Evolutionary conservation across 2,113 vertebrate genomes (phyloP), one percentile per base, ranked within the genome.

Genomic region (Sylvia atricapilla): DNA sequence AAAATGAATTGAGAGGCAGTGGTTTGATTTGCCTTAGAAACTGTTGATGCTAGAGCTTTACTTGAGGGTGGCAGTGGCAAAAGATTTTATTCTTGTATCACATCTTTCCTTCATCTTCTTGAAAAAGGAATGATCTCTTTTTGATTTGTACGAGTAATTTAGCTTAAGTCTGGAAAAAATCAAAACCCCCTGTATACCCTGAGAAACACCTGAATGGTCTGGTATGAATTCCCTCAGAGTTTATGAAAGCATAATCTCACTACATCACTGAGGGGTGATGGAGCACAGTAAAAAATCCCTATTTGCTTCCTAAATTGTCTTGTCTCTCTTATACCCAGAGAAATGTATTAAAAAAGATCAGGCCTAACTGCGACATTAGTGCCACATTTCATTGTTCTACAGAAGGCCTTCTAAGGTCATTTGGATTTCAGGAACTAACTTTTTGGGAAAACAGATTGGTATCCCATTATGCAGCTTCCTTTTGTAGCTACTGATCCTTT

Each of bases 121-220:
- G 27, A 92, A 93, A 87, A 44, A 52, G 35, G 24, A 69, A 80
- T 55, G 41, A 85, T 82, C 68, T 63, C 12, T 72, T 92, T 83
- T 60, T 78, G 37, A 95, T 91, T 84, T 78, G 33, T 67, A 39
- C 44, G 11, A 12, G 12, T 80, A 91, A 93, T 69, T 89, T 50
- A 69, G 76, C 33, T 81, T 41, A 93, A 78, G 68, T 62, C 58
- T 56, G 63, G 60, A 95, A 92, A 96, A 94, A 30, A 91, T 89
- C 44, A 81, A 90, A 84, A 18, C 15, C 1, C 16, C 81, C 39
- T 76, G 13, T 39, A 39, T 66, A 49, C 6, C 3, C n/a, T 82
- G 47, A 93, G 80, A 88, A 91, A 79, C 46, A 82, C 33, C 25
- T 33, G 19, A 78, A 47, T 67, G 46, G 10, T 68, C 44, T 56